Percentiles rank a stretch among this genome's conserved stretches.
These are phyloP conservation scores for Vanessa cardui DNA, from an alignment of 2,888 invertebrate species.

Conservation along the genomic window DNA sequence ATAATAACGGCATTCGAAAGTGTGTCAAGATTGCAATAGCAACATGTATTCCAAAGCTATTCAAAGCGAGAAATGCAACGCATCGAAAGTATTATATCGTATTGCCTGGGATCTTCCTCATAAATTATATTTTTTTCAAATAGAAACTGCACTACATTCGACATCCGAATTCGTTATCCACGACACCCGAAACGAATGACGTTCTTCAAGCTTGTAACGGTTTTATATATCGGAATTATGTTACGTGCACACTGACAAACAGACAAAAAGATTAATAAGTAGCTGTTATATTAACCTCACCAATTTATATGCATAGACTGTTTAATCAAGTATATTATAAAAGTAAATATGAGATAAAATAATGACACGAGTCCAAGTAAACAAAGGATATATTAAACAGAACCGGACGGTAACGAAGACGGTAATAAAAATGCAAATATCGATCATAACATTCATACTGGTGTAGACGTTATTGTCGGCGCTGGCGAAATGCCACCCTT, in stretches of 20 bases:
- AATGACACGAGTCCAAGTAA: conserved; percentile 26
- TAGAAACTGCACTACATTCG: no score
- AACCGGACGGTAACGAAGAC: conserved; percentile 44
- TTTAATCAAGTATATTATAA: not conserved
- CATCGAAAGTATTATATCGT: conserved; percentile 23
- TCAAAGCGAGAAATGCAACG: conserved; percentile 58
- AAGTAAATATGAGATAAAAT: not conserved
- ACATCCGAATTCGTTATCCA: no score
- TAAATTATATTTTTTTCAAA: conserved; percentile 1
- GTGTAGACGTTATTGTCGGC: conserved; percentile 65
- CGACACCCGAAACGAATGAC: no score
- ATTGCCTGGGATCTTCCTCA: conserved; percentile 19
- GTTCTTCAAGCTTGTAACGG: no score
- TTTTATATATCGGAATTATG: no score
- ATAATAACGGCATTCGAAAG: conserved; percentile 79
- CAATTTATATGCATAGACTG: no score
- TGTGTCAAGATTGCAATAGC: conserved; percentile 80
- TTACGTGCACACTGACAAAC: no score
- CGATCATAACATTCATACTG: conserved; percentile 55
- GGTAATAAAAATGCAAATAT: conserved; percentile 70
- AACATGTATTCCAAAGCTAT: conserved; percentile 59
- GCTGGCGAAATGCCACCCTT: conserved; percentile 64
- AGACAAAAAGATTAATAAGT: no score
- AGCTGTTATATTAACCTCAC: no score
- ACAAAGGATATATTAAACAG: conserved; percentile 43